Base-by-base conservation (phyloP, 2,113 vertebrate species). In the Chrysemys picta region DNA sequence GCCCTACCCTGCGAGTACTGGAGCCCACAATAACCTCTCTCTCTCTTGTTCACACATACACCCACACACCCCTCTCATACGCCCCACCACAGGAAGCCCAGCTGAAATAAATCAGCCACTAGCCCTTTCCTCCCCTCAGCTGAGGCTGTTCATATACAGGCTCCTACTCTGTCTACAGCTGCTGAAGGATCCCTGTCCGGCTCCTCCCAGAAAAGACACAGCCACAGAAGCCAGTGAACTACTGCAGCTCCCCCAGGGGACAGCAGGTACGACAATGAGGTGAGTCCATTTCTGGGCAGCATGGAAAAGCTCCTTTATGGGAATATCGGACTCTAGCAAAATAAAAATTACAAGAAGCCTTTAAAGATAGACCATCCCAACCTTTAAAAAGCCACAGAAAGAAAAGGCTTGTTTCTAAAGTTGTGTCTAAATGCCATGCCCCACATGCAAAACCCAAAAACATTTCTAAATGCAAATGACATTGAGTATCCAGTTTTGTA, bases 181-280 rank as follows among this genome's bases (percentile, higher is more conserved):
- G 62, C 82, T 50, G 47, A 24, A 84, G 59, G 21, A 11, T 65
- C 35, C 88, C 50, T 78, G 54, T 82, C 59, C 83, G 82, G 4
- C 83, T 85, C 49, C 0, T 0, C 52, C 76, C 0, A 0, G 72
- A 65, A 35, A 65, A 11, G 56, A 84, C 78, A 49, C 50, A 75
- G 35, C 21, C n/a, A 38, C 69, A 75, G n/a, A 22, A 42, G 22
- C 57, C 50, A 50, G 57, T 47, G 27, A 49, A 4, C 0, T 0
- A 72, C 85, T 59, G 49, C 38, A 47, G 21, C 16, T 89, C 53
- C 92, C 84, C 81, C 82, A 1, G 0, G 0, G 0, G 84, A 81
- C 45, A 29, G 4, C 35, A 38, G 35, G 0, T 3, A 25, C 82
- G 38, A 53, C 85, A 81, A 47, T 2, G 1, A 50, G 57, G 27